Base-by-base conservation (phyloP, 2,797 vertebrate genomes). In the Tiaroga cobitis region DNA sequence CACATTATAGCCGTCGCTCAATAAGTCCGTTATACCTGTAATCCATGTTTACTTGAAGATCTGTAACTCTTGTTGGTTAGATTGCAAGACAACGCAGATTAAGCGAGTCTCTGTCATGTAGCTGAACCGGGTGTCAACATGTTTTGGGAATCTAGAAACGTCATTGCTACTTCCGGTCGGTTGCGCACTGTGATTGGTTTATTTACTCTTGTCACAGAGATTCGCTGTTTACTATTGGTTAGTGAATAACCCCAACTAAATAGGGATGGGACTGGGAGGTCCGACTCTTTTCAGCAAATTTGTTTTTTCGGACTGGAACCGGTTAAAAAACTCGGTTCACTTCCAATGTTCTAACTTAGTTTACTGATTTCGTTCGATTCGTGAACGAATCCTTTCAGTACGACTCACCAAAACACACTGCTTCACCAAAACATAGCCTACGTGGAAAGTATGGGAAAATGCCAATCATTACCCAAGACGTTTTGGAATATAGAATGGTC, bases 151-250 rank as follows among this genome's bases (percentile, higher is more conserved):
- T 51, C 80, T 82, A 59, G 34, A 69, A 59, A 86, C 86, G 81
- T 81, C 83, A 86, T 16, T 5, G 15, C 16, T 68, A 74, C 39
- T 82, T 89, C 88, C 61, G 63, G 82, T 54, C 1, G 5, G 21
- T 34, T 37, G 73, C 34, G 29, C n/a, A 2, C 61, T 85, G 0
- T 19, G 69, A 94, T 93, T 94, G 93, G 93, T 65, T 13, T 5
- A 54, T 65, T 54, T 54, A 9, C 26, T 2, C 41, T 9, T 8
- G 39, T 59, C 77, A 39, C 43, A 9, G 10, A 65, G 2, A 80
- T 51, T 19, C 77, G 51, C 5, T 54, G 11, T 39, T 49, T 24
- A 32, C 43, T 16, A 80, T 85, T 85, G 83, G 83, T 39, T 74
- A 46, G 76, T 37, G 26, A 43, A 26, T 1, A n/a, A 56, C 9